Evolutionary conservation across 2,113 vertebrate genomes (phyloP).

Genomic region (Tupaia tana): DNA sequence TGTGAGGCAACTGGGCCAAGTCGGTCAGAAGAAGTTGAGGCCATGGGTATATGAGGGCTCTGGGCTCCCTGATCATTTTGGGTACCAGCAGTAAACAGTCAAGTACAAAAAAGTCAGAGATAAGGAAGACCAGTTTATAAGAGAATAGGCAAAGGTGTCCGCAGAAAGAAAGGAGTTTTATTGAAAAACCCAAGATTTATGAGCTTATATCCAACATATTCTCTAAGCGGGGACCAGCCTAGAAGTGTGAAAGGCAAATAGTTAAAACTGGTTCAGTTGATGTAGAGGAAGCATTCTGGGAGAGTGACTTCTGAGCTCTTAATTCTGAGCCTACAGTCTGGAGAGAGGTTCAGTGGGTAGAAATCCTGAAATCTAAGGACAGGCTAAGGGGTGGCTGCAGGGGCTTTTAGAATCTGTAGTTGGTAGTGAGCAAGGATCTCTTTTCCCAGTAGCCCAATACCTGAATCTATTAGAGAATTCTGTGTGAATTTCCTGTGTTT

Average conservation of each 20-base stretch:
- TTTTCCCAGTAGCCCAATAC: neutral
- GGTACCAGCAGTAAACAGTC: neutral
- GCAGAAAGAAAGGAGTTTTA: neutral
- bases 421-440: neutral
- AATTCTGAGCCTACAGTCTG: neutral
- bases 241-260: neutral
- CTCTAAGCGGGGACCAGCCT: neutral
- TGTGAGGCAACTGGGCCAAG: neutral
- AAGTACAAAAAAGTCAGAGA: neutral
- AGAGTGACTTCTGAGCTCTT: neutral
- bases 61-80: neutral
- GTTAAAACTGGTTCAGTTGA: neutral
- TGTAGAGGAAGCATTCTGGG: no score
- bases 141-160: neutral
- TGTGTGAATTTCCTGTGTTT: neutral
- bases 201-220: neutral
- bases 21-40: neutral
- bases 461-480: neutral
- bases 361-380: neutral
- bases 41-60: neutral
- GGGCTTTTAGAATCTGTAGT: neutral
- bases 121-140: no score
- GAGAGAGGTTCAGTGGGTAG: neutral
- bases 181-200: neutral
- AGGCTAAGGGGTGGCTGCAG: neutral